Evolutionary conservation across 2,797 vertebrate species (phyloP), one percentile per base, ranked within the genome.

Genomic region (Lepidocolaptes lacrymiger): DNA sequence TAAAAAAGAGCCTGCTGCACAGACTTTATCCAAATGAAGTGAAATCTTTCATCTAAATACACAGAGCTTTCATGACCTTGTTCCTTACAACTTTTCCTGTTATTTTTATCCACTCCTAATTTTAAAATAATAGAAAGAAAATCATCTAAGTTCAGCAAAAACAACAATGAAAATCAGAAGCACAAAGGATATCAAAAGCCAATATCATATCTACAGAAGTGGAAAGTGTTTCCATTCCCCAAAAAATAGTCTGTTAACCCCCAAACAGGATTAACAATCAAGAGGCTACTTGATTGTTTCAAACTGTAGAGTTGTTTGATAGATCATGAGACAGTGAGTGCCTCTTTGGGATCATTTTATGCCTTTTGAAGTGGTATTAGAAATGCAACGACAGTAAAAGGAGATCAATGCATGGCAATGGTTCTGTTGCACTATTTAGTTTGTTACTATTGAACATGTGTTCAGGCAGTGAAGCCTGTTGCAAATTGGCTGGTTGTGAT

Each of bases 11-110:
- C 58, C 78, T 66, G 28, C 68, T 91, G 66, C 46, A 85, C 43
- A 88, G 61, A 30, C 74, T 96, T 94, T 89, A 86, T 88, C 48
- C 82, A 90, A 95, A 87, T 48, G 68, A 91, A 95, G 63, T 67
- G 20, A 84, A 84, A 91, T 32, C 37, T 71, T 92, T 93, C 12
- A 64, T 85, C 43, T 64, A 80, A 95, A 89, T 28, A 74, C 14
- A 90, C 18, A 71, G 51, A 48, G 4, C 5, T 58, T 59, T 41
- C 14, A 28, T 68, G 22, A 72, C 11, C 22, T 69, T 78, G 26
- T 18, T 51, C 5, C 8, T 80, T 64, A 23, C 16, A 85, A 37
- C 3, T 75, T 88, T 69, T 24, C 16, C 30, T 73, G 4, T 20
- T 85, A 34, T 66, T 88, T 92, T 93, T 36, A 67, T 44, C 23